A percentile compares a stretch with the other conserved stretches of the same genome.
Conservation (phyloP, 2,888 invertebrate genomes). For the Netelia melanura region DNA sequence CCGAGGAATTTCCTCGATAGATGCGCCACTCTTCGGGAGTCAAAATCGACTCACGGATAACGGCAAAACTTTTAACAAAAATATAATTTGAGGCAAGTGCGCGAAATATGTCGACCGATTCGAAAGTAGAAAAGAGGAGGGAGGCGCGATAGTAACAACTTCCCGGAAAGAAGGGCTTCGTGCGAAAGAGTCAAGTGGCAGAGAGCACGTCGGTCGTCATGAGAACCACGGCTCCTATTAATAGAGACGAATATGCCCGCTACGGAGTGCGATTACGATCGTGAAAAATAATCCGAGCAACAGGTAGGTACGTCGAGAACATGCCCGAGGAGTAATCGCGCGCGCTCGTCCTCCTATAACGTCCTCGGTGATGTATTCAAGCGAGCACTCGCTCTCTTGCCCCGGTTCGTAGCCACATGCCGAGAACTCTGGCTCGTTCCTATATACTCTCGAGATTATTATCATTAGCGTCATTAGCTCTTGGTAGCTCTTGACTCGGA, state of each 20-base stretch:
- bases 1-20: too few relatives aligned
- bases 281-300: neutral
- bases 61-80: too few relatives aligned
- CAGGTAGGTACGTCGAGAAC: neutral
- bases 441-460: neutral
- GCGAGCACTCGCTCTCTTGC: neutral
- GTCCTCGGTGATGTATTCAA: neutral
- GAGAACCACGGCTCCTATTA: neutral
- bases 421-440: neutral
- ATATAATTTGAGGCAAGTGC: too few relatives aligned
- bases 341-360: too few relatives aligned
- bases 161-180: too few relatives aligned
- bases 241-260: neutral
- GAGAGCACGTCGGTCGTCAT: neutral
- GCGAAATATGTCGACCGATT: too few relatives aligned
- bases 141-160: too few relatives aligned
- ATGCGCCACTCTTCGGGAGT: too few relatives aligned
- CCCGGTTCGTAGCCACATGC: neutral
- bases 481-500: neutral
- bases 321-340: conserved; percentile 4
- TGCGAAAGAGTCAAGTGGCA: neutral
- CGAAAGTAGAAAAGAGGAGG: too few relatives aligned
- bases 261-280: neutral
- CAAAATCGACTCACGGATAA: too few relatives aligned
- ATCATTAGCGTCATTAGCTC: neutral